Evolutionary conservation across 2,888 invertebrate species (phyloP).

Genomic region (Hybos culiciformis): DNA sequence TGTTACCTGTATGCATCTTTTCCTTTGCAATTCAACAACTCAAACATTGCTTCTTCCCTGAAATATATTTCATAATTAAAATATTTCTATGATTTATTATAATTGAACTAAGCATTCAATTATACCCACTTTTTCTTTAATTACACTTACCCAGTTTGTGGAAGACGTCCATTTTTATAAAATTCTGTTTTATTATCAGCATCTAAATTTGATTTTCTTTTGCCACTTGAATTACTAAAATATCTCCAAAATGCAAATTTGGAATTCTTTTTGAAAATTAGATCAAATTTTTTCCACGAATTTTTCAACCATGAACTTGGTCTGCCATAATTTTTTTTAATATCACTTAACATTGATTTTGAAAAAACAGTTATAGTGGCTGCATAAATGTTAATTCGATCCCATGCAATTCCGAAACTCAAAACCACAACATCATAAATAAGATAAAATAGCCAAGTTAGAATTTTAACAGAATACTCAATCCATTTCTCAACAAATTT

Average conservation of each 20-base stretch:
- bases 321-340: conserved; percentile 32
- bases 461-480: conserved; percentile 44
- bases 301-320: conserved; percentile 31
- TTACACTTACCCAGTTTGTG: conserved; percentile 82
- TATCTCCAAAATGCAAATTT: conserved; percentile 33
- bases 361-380: conserved; percentile 22
- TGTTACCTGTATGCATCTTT: conserved; percentile 86
- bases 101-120: too few species aligned
- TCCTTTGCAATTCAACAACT: conserved; percentile 82
- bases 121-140: too few species aligned
- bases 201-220: too few species aligned
- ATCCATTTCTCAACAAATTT: conserved; percentile 42
- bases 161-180: conserved; percentile 42
- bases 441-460: conserved; percentile 65
- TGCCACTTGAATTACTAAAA: conserved; percentile 34
- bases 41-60: conserved; percentile 90
- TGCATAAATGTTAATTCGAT: conserved; percentile 24
- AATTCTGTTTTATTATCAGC: too few species aligned
- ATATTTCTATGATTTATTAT: too few species aligned
- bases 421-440: conserved; percentile 68
- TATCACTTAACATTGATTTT: conserved; percentile 26
- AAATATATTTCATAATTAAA: too few species aligned
- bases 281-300: conserved; percentile 29
- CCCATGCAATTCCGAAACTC: conserved; percentile 40
- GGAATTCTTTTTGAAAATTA: conserved; percentile 30